Base-by-base conservation (phyloP, 2,113 vertebrate species). In the Heterocephalus glaber region DNA sequence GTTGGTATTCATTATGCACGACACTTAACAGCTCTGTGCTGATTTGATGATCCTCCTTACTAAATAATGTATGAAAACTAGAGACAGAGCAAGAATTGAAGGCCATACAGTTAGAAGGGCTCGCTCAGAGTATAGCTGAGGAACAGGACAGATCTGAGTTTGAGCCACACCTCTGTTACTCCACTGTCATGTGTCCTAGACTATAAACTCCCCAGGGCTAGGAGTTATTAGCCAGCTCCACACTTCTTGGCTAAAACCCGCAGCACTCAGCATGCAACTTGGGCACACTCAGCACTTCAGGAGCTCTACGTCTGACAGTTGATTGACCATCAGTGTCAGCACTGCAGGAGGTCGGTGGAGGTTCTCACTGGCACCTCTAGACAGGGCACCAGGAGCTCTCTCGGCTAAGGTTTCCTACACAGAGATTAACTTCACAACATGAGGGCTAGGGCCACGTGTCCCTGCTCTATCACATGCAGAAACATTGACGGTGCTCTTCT, bases 1-100 rank as follows among this genome's bases (percentile, higher is more conserved):
- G 35, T 47, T 77, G 76, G 33, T 96, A 88, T 96, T 97, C 96
- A 96, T 96, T 95, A 96, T 56, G 47, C 76, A 95, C 84, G 49
- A 56, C 63, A 33, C 86, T 97, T 93, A 96, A 93, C 95, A 86
- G 30, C 41, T 76, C 94, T 70, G 44, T 80, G 60, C 93, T 84
- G 82, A 92, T 94, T 65, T 93, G 79, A 81, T 90, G 83, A 35
- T 80, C 86, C 9, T 20, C 2, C 0, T 92, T 86, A 83, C 79
- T 97, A 74, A 97, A 97, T 96, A 92, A 92, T 89, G 52, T 70
- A 82, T 84, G n/a, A 65, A 88, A 70, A 72, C 38, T 87, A 35
- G 83, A 94, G 26, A 47, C 52, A n/a, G 68, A 82, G 38, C n/a
- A 52, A 92, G 92, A 96, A 84, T 49, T 4, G 12, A 47, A 94